Conservation (phyloP, 2,888 invertebrate species). For the Caradrina kadenii region DNA sequence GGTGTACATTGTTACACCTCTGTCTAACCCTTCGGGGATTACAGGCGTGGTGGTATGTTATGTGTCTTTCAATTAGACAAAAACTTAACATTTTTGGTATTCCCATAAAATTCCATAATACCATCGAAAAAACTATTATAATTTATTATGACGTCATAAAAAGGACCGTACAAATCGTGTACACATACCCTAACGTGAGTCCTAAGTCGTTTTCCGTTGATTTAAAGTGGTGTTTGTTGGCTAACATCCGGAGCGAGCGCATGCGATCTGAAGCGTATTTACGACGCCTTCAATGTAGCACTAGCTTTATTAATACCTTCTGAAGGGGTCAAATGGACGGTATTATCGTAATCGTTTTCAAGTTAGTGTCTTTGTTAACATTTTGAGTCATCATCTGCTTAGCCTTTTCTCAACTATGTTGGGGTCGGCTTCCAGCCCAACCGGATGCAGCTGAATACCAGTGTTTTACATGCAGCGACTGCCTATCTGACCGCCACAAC, state of each 20-base stretch:
- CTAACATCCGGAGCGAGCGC: conserved; percentile 78
- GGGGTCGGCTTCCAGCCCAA: no score
- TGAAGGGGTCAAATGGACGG: conserved; percentile 20
- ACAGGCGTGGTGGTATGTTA: no score
- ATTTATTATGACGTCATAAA: conserved; percentile 15
- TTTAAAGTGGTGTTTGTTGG: conserved; percentile 81
- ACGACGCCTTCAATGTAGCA: conserved; percentile 75
- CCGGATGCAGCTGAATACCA: no score
- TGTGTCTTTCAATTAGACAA: no score
- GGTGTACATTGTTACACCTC: no score
- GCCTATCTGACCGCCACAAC: no score
- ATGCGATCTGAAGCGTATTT: conserved; percentile 68
- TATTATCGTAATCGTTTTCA: conserved; percentile 22
- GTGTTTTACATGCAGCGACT: no score
- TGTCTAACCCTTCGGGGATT: no score
- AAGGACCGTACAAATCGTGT: conserved; percentile 51
- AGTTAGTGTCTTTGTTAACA: conserved; percentile 4
- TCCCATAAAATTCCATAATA: no score
- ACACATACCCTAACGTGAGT: conserved; percentile 63
- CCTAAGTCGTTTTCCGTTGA: conserved; percentile 77
- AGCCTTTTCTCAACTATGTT: no score
- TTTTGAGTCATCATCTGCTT: neutral
- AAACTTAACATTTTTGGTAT: no score
- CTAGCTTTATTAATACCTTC: conserved; percentile 57
- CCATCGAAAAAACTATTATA: conserved; percentile 5